phyloP scores from a whole-genome alignment of 2,113 vertebrate genomes.

The Urocitellus parryii region DNA sequence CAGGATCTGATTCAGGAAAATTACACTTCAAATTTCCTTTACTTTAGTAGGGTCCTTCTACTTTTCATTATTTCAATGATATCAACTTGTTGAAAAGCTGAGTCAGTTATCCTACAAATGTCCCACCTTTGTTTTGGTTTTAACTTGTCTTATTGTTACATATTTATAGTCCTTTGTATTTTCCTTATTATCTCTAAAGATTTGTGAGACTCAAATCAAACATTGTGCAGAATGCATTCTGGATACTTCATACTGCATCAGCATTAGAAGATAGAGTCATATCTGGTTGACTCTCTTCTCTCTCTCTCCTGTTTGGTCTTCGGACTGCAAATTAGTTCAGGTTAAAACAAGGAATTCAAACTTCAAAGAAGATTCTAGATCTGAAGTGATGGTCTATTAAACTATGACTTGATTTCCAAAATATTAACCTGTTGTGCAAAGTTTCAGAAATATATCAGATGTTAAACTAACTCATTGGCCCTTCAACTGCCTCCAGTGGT shows the following conservation, averaged over 20 bases:
- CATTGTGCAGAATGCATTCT: neutral
- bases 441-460: neutral
- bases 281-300: neutral
- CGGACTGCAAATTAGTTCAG: neutral
- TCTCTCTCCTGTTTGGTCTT: neutral
- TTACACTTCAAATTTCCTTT: neutral
- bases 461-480: neutral
- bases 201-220: neutral
- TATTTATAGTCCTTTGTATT: neutral
- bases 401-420: neutral
- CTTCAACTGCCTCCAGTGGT: neutral
- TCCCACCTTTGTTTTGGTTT: too few species aligned
- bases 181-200: neutral
- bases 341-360: neutral
- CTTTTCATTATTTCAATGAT: too few species aligned
- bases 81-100: too few species aligned
- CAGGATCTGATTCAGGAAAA: neutral
- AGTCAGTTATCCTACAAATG: too few species aligned
- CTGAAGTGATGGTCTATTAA: neutral
- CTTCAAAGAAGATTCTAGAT: neutral
- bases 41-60: too few species aligned
- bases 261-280: neutral
- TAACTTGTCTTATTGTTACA: neutral
- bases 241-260: neutral
- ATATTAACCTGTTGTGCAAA: neutral